Evolutionary conservation across 1,140 invertebrate genomes (phyloP), one percentile per base, ranked within the genome.

Genomic region (Diorhabda carinulata): DNA sequence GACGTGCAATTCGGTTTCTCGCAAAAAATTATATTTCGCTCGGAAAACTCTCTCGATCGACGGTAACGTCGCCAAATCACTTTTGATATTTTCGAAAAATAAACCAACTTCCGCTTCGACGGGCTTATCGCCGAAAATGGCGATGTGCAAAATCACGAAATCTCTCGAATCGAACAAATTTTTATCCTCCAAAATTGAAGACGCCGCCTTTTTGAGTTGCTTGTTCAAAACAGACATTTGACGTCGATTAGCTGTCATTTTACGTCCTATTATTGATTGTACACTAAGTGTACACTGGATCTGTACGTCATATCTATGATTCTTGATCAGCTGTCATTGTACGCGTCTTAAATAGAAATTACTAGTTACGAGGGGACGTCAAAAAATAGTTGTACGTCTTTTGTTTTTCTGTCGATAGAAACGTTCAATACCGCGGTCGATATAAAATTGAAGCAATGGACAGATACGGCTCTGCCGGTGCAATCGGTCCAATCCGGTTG

Each of bases 401-500:
- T 25, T 25, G 25, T 25, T 25, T 25, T 25, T 25, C 25, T 25
- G 25, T 25, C 25, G 25, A 25, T 77, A 91, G 94, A 92, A 76
- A 94, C 91, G 40, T 99, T 99, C 81, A 99, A 99, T 80, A 99
- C 97, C 5, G 89, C 92, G 57, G 93, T 98, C 9, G 98, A 99
- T 81, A 99, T 99, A 69, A 96, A 96, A 80, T 82, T 99, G 8
- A 91, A 94, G 72, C 92, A 98, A 74, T 99, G 97, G 97, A 94
- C 96, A 0, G 96, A 98, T 77, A 87, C 91, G 61, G 89, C 90
- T 52, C 82, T 99, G 61, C 95, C 97, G 0, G 83, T 87, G 4
- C 91, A 91, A 80, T 94, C 93, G 68, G 92, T 97, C 3, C 90
- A 95, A 79, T 81, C 83, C 8, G 84, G 96, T 4, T 94, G 94